Evolutionary conservation across 2,888 invertebrate species (phyloP).

Genomic region (Tachina fera): DNA sequence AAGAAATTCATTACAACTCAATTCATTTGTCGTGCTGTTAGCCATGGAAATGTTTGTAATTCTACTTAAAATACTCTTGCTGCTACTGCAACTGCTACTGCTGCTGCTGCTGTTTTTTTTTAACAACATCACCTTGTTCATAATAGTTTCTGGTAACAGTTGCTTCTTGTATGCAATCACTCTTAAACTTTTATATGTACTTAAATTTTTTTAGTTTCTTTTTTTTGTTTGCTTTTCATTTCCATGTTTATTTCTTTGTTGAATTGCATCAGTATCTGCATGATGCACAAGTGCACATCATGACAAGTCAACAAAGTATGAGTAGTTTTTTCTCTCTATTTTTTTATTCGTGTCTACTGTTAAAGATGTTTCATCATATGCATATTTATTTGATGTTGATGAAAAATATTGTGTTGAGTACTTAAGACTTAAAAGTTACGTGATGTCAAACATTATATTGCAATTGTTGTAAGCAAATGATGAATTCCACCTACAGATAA

Average conservation of each 20-base stretch:
- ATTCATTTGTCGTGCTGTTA: slow-evolving; percentile 47
- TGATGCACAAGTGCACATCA: slow-evolving; percentile 57
- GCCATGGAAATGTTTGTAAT: slow-evolving; percentile 28
- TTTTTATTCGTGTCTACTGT: slow-evolving; percentile 39
- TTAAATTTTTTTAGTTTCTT: background rate
- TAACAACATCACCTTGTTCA: slow-evolving; percentile 30
- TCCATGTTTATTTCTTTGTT: background rate
- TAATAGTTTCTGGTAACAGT: slow-evolving; percentile 57
- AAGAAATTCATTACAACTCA: slow-evolving; percentile 54
- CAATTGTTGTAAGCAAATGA: slow-evolving; percentile 12
- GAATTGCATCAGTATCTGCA: slow-evolving; percentile 10
- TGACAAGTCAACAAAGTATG: slow-evolving; percentile 42
- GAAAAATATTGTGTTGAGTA: slow-evolving; percentile 47
- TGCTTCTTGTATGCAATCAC: slow-evolving; percentile 53
- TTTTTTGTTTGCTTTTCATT: slow-evolving; percentile 31
- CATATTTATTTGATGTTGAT: slow-evolving; percentile 46
- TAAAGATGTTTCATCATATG: slow-evolving; percentile 61
- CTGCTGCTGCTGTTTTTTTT: slow-evolving; percentile 20
- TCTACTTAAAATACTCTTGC: slow-evolving; percentile 24
- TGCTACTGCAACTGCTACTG: slow-evolving; percentile 1
- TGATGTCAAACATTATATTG: slow-evolving; percentile 21
- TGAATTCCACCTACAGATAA: slow-evolving; percentile 27
- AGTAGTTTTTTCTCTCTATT: background rate
- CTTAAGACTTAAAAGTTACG: slow-evolving; percentile 40
- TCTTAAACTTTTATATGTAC: slow-evolving; percentile 54